Base-by-base conservation (phyloP, 2,888 invertebrate genomes). In the Melanophora roralis region DNA sequence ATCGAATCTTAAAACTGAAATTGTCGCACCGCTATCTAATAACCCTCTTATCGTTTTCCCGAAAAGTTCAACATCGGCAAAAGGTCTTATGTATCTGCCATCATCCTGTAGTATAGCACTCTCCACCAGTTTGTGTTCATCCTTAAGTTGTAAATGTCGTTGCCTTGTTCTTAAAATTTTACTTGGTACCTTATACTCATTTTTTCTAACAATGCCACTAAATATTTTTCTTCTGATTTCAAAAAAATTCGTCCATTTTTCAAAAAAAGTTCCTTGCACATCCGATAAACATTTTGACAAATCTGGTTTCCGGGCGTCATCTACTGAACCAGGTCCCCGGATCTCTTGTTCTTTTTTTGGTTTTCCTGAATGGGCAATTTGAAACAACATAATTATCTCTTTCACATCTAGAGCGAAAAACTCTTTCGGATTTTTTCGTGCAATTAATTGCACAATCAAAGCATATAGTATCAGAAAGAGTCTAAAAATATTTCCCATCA, bases 361-460 rank as follows among this genome's bases (percentile, higher is more conserved):
- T 59, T 59, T 40, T n/a, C 38, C 38, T 21, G 21, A 38, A 21
- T 1, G 57, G 36, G 21, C 57, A 59, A 38, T 59, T 59, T 19
- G 57, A 59, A n/a, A 59, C 23, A 4, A 59, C 57, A 59, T 59
- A 59, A 11, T 59, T 38, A 19, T 38, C 57, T 21, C 16, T 59
- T 1, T 40, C 57, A 59, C 57, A 59, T 9, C n/a, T n/a, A 16
- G 38, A 59, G 21, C 57, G 40, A 21, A 59, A 59, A 7, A 59
- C 21, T 40, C 59, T 19, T 1, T 14, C 40, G 2, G 59, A 59
- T 23, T 67, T 51, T 12, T 16, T 19, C 2, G 19, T 38, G 40
- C 51, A 51, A 9, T 67, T 36, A 7, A 67, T 23, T 3, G 67
- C 67, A 38, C 62, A 62, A 16, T 62, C 62, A 9, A 62, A 62